Conservation (phyloP, 2,888 invertebrate genomes). For the Campoplex nolae region DNA sequence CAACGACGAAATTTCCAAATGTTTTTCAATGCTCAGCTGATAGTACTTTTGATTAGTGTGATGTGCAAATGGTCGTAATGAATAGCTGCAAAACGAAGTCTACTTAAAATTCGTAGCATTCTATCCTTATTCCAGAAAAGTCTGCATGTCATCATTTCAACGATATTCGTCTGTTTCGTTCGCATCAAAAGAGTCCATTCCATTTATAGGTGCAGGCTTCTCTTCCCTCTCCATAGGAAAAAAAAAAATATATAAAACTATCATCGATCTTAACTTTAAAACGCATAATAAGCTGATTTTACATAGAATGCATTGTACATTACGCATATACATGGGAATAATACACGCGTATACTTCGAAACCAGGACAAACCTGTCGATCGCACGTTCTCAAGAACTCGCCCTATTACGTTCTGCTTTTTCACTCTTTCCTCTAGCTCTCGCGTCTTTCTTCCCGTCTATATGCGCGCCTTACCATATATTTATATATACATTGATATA, state of each 20-base stretch:
- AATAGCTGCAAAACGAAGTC: too few relatives aligned
- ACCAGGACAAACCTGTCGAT: slow-evolving; percentile 71
- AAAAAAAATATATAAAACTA: neutral
- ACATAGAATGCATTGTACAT: slow-evolving; percentile 3
- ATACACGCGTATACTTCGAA: slow-evolving; percentile 12
- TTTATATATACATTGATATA: slow-evolving; percentile 30
- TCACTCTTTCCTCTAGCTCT: slow-evolving; percentile 38
- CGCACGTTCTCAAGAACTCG: slow-evolving; percentile 63
- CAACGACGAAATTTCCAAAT: too few relatives aligned
- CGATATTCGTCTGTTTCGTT: too few relatives aligned
- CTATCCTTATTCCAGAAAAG: too few relatives aligned
- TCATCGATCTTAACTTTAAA: too few relatives aligned
- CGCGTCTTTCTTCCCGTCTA: slow-evolving; percentile 13
- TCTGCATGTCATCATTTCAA: too few relatives aligned
- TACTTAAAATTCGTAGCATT: too few relatives aligned
- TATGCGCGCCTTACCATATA: slow-evolving; percentile 21
- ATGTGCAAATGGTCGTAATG: too few relatives aligned
- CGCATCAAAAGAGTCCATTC: too few relatives aligned
- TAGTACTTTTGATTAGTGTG: too few relatives aligned
- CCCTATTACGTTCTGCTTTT: slow-evolving; percentile 59
- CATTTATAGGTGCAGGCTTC: too few relatives aligned
- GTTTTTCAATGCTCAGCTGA: too few relatives aligned
- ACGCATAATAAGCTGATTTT: neutral
- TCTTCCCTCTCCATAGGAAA: neutral
- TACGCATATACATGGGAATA: neutral